Conservation (phyloP, 2,888 invertebrate genomes). For the Ophion obscuratus region DNA sequence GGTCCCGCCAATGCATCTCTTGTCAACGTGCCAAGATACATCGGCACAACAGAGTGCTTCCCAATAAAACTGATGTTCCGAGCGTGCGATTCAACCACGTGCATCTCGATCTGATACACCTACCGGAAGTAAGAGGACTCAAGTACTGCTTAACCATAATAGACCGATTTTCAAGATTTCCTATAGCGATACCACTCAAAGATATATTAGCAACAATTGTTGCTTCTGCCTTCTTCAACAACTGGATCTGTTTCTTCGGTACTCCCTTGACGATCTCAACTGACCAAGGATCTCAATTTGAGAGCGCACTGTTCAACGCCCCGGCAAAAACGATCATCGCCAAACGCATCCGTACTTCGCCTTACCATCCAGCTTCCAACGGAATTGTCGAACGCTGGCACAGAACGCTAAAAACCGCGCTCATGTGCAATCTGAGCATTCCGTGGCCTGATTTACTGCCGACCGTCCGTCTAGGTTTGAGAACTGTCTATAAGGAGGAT, state of each 20-base stretch:
- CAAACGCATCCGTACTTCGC: too few species aligned
- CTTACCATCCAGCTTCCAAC: too few species aligned
- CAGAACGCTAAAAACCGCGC: too few species aligned
- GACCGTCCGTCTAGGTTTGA: too few species aligned
- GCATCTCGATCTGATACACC: constrained; percentile 83
- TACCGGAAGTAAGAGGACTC: constrained; percentile 75
- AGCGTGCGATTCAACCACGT: constrained; percentile 79
- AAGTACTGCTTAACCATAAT: constrained; percentile 78
- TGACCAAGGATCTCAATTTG: constrained; percentile 79
- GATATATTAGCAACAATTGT: constrained; percentile 70
- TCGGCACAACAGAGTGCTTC: constrained; percentile 27
- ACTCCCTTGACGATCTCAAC: constrained; percentile 77
- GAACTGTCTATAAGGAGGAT: too few species aligned
- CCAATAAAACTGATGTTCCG: constrained; percentile 55
- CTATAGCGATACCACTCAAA: constrained; percentile 39
- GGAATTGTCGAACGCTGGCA: too few species aligned
- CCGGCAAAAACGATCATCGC: constrained; percentile 68
- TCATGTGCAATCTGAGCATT: too few species aligned
- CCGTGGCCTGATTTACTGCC: too few species aligned
- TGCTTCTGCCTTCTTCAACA: constrained; percentile 67
- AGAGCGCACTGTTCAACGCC: constrained; percentile 70
- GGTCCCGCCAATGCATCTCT: background rate
- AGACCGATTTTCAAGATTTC: constrained; percentile 72
- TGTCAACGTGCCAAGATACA: constrained; percentile 62
- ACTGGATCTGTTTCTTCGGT: constrained; percentile 83